Base-by-base conservation (phyloP, 2,888 invertebrate species). In the Silvanus unidentatus region DNA sequence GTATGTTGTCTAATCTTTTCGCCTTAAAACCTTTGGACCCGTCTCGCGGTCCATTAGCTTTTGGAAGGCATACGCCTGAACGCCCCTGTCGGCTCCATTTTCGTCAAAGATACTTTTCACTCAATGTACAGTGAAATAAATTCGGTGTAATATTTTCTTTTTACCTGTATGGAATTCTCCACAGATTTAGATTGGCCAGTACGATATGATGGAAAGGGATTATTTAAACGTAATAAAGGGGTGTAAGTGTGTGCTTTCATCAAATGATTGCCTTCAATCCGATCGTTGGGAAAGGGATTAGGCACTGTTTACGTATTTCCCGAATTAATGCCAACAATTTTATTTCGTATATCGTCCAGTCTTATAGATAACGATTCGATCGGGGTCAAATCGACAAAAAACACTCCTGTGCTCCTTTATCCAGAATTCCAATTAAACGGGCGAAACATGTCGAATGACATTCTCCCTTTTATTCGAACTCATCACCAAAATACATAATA, bases 81-180 rank as follows among this genome's bases (percentile, higher is more conserved):
- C 69, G 69, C 69, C 62, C 67, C 54, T 63, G 68, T 68, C 68
- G 65, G 67, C 56, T 53, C 55, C 57, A 52, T 60, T 60, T 37
- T 53, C 60, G 55, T 64, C 63, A 66, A 60, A 64, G 60, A 52
- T 57, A 50, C 49, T 51, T 46, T 37, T 44, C 39, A 37, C 43
- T 46, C 48, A 37, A 4, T 15, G 8, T 15, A 37, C 37, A 5
- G 16, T 15, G 15, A 16, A 4, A n/a, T n/a, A 32, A n/a, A 4
- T 12, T 12, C 32, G 32, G 13, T 32, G n/a, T 32, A 32, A 32
- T 32, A 22, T 47, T 35, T 42, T 47, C 44, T 36, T 45, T 47
- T 42, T 51, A 48, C 52, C 55, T 55, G 54, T 12, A 32, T 32
- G 37, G 44, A 16, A 40, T 43, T 48, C 47, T 50, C 50, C 48